These are phyloP conservation scores for Callinectes sapidus DNA, from an alignment of 2,888 invertebrate species.

Conservation along the genomic window DNA sequence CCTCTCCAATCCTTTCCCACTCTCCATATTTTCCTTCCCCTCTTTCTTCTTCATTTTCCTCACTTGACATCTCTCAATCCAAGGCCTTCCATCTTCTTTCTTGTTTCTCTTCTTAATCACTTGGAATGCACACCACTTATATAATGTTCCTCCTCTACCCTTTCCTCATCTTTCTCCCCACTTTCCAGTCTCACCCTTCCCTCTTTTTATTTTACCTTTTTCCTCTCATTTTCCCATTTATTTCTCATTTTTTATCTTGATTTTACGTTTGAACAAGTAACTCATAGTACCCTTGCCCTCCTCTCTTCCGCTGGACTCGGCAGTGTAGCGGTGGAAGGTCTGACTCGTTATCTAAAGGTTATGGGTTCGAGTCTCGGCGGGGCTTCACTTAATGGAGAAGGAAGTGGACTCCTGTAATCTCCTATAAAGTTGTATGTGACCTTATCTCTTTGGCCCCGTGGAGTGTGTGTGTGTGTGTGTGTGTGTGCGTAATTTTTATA, in stretches of 20 bases:
- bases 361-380: not conserved
- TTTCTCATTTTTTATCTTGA: not conserved
- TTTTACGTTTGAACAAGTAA: not conserved
- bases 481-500: too few relatives aligned
- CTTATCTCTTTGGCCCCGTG: not conserved
- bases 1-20: not conserved
- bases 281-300: not conserved
- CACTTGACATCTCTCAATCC: not conserved
- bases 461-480: not conserved
- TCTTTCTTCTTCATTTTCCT: not conserved
- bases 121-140: not conserved
- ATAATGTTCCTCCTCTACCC: not conserved
- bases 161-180: not conserved
- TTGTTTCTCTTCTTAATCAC: not conserved
- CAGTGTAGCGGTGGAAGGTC: not conserved
- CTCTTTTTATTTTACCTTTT: not conserved
- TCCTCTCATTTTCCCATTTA: not conserved
- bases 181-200: not conserved
- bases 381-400: not conserved
- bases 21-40: not conserved
- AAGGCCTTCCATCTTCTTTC: not conserved
- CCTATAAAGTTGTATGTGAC: not conserved
- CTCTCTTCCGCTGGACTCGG: not conserved
- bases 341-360: not conserved
- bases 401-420: not conserved